Base-by-base conservation (phyloP, 1,140 invertebrate genomes). In the Meloidogyne exigua region DNA sequence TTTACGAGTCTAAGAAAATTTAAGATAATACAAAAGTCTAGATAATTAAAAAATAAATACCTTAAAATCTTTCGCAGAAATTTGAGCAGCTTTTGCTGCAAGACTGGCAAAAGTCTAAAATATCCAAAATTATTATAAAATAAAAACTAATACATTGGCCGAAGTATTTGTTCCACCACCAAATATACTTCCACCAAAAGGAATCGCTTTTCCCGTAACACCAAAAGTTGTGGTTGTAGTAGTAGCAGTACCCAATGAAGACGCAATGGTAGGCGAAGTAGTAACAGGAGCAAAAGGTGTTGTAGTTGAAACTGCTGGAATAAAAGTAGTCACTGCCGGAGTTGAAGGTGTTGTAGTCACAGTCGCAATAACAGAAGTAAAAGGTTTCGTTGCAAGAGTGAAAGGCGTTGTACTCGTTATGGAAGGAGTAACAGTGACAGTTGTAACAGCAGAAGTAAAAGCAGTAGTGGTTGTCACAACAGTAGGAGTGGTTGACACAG, bases 61-160 rank as follows among this genome's bases (percentile, higher is more conserved):
- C 49, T 76, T 68, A 42, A 76, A 76, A 28, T 76, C 62, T 25
- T 76, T 76, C 28, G 75, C 66, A 62, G 18, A n/a, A 5, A n/a
- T 32, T 32, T 32, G 28, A 62, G 15, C 15, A 57, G 39, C 69
- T 15, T 76, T 76, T 21, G 36, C 68, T 9, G 75, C 75, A 26
- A 76, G 32, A 26, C 21, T 42, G 15, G 67, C 75, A 74, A 76
- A 76, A n/a, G 66, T 65, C 49, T 57, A 57, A 15, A 39, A 39
- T 39, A 39, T 7, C 36, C 4, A 39, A 9, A 32, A 32, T 32
- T 32, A 32, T 2, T 32, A 3, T 32, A 32, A 32, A 3, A 7
- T 7, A 32, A 7, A 2, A 32, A 32, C 2, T 7, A 32, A 32
- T 32, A 32, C 28, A 32, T 32, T 32, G 7, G 28, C 7, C 28